phyloP scores from a whole-genome alignment of 2,113 vertebrate species.

The Caloenas nicobarica region DNA sequence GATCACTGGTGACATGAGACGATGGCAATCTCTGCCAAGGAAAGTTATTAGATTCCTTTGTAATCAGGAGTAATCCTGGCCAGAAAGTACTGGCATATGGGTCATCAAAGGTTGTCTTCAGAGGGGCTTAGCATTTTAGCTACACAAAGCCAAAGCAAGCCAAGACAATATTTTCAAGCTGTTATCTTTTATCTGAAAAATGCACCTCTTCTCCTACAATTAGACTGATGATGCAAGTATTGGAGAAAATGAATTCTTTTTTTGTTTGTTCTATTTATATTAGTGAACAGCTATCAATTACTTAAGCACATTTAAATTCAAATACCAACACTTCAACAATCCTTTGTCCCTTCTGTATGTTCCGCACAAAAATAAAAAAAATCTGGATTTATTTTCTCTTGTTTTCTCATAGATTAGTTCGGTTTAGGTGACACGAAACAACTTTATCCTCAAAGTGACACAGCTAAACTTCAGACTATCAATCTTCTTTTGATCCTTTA shows the following conservation, averaged over 20 bases:
- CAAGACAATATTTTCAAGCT: not conserved
- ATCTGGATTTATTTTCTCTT: not conserved
- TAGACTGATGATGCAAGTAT: not conserved
- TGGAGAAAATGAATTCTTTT: not conserved
- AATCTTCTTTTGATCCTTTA: not conserved
- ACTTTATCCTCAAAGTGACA: not conserved
- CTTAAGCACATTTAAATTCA: not conserved
- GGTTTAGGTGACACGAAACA: not conserved
- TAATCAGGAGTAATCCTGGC: not conserved
- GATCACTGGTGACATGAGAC: not conserved
- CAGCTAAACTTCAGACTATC: constrained; percentile 8
- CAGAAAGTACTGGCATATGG: not conserved
- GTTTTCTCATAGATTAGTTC: not conserved
- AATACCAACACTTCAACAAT: not conserved
- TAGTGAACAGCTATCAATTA: not conserved
- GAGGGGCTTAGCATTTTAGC: not conserved
- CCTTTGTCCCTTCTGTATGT: not conserved
- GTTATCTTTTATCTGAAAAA: not conserved
- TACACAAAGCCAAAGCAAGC: not conserved
- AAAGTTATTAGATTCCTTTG: not conserved
- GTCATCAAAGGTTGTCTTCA: not conserved
- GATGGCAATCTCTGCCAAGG: not conserved
- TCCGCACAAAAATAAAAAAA: not conserved
- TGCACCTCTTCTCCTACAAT: not conserved
- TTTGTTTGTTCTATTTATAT: not conserved